Base-by-base conservation (phyloP, 1,140 invertebrate species). In the Onthophagus taurus region DNA sequence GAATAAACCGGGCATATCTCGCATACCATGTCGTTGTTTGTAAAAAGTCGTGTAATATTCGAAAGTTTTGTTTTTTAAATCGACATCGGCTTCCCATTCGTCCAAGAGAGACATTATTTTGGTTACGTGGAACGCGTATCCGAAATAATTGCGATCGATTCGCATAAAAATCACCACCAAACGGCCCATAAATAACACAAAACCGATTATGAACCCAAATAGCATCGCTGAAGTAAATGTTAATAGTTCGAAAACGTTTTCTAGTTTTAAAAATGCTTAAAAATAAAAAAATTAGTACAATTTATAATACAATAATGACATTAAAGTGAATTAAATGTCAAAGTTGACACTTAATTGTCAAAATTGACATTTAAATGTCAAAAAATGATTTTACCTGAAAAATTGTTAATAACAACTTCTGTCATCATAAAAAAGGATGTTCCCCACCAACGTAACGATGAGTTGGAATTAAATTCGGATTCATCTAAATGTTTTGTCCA, bases 1-100 rank as follows among this genome's bases (percentile, higher is more conserved):
- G 23, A 47, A 47, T 14, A 42, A 42, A 13, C 36, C 14, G 9
- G 45, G 45, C 35, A 38, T 38, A 9, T 31, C 17, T 5, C n/a
- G 21, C 11, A 45, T 21, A 3, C 45, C 45, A 11, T n/a, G 16
- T 18, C 31, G 13, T 18, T 24, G 24, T 29, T 41, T 17, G 37
- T 38, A 47, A 16, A 42, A 42, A 5, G 30, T 29, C 2, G 12
- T 26, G 13, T 34, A 42, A 19, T 35, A 42, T 3, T 47, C 33
- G 12, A 42, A 8, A 13, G 38, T 34, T 18, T 42, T 41, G 7
- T 47, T 6, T 19, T 47, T 33, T 11, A 31, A 14, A 8, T 41
- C 20, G 2, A 34, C 24, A 13, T 47, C 33, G 1, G 29, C 35
- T 3, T 44, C 23, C 43, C 43, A 44, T 24, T 36, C 19, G 4